These are phyloP conservation scores for Enteromius mattozi DNA, from an alignment of 2,797 vertebrate genomes.

Conservation along the genomic window DNA sequence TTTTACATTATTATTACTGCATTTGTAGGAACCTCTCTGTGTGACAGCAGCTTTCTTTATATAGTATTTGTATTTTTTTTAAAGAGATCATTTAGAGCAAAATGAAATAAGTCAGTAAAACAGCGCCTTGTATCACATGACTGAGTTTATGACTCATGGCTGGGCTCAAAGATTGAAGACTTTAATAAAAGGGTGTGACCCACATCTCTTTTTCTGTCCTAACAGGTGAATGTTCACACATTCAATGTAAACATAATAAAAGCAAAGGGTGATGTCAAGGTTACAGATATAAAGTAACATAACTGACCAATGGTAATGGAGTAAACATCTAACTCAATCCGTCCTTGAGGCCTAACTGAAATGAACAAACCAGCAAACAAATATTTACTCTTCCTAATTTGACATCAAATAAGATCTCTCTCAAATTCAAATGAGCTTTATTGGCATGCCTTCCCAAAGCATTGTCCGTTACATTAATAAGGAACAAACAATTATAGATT, in stretches of 20 bases:
- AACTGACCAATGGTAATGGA: not conserved
- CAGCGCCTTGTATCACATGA: not conserved
- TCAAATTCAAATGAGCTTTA: too few species aligned
- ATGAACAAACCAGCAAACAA: not conserved
- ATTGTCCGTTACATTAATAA: too few species aligned
- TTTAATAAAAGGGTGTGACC: slow-evolving; percentile 27
- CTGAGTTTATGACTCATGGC: not conserved
- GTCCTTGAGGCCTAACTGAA: not conserved
- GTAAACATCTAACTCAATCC: not conserved
- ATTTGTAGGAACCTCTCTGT: not conserved
- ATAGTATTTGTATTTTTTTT: not conserved
- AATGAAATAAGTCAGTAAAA: not conserved
- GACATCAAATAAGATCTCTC: not conserved
- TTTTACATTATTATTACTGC: too few species aligned
- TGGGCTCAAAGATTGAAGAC: not conserved
- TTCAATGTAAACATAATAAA: not conserved
- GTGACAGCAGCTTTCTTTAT: not conserved
- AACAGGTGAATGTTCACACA: not conserved
- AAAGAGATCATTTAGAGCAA: not conserved
- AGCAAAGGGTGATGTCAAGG: not conserved
- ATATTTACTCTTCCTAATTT: not conserved
- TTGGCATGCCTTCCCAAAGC: too few species aligned
- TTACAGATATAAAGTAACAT: not conserved
- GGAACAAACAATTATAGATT: too few species aligned
- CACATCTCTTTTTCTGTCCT: not conserved